A percentile compares a stretch with the other conserved stretches of the same genome.
Evolutionary conservation across 2,888 invertebrate genomes (phyloP).

Genomic region (Spialia ferax): DNA sequence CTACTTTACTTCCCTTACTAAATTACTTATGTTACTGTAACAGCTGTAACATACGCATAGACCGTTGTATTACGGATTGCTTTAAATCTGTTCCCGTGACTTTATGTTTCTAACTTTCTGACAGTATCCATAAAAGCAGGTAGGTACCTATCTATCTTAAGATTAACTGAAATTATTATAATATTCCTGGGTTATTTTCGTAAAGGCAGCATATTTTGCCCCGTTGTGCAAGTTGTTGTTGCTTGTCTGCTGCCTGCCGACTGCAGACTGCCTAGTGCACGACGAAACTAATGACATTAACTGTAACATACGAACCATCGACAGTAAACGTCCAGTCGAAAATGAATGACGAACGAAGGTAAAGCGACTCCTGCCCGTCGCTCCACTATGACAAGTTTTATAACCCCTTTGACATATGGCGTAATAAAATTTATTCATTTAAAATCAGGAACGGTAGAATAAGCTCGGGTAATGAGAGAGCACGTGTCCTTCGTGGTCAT

Average conservation of each 20-base stretch:
- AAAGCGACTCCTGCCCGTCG: conserved; percentile 65
- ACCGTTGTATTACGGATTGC: too few relatives aligned
- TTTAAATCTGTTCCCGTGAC: too few relatives aligned
- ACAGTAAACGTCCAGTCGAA: conserved; percentile 76
- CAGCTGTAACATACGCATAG: too few relatives aligned
- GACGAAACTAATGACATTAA: conserved; percentile 56
- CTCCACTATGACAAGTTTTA: conserved; percentile 73
- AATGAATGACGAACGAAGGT: conserved; percentile 67
- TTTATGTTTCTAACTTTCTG: too few relatives aligned
- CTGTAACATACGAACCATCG: conserved; percentile 72
- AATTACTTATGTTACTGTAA: too few relatives aligned
- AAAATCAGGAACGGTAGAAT: conserved; percentile 71
- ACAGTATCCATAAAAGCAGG: too few relatives aligned
- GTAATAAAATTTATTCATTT: conserved; percentile 83
- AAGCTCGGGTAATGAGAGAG: conserved; percentile 78
- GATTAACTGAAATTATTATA: too few relatives aligned
- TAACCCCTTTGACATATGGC: conserved; percentile 81
- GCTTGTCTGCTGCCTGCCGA: not conserved
- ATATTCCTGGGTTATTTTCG: not conserved
- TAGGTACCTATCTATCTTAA: too few relatives aligned
- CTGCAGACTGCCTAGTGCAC: not conserved
- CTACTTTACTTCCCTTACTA: too few relatives aligned
- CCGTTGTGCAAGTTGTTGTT: not conserved
- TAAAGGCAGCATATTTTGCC: not conserved
- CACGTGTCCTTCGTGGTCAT: conserved; percentile 75